These are phyloP conservation scores for Tamandua tetradactyla DNA, from an alignment of 2,797 vertebrate genomes.

Conservation along the genomic window DNA sequence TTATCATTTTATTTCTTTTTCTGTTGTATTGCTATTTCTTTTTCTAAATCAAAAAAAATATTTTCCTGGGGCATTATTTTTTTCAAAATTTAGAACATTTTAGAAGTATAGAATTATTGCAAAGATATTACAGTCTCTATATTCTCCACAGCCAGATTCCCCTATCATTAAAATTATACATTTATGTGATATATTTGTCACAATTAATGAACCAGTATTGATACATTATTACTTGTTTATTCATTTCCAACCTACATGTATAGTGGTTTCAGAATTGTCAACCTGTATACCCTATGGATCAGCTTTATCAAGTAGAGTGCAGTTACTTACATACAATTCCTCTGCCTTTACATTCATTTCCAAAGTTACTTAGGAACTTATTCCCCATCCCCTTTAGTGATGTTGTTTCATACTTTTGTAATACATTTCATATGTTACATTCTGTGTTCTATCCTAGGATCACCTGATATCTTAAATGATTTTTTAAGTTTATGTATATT, in stretches of 20 bases:
- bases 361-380: not conserved
- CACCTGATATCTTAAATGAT: not conserved
- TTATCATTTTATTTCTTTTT: too few species aligned
- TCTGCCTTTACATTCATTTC: not conserved
- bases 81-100: not conserved
- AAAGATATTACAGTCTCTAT: not conserved
- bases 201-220: not conserved
- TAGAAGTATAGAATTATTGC: constrained; percentile 10
- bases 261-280: too few species aligned
- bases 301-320: too few species aligned
- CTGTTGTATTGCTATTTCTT: too few species aligned
- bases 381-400: not conserved
- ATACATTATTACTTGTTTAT: not conserved
- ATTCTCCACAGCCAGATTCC: not conserved
- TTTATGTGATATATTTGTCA: not conserved
- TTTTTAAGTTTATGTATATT: not conserved
- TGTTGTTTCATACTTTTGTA: not conserved
- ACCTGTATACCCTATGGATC: too few species aligned
- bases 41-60: too few species aligned
- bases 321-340: too few species aligned
- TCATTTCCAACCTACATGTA: too few species aligned
- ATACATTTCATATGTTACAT: not conserved
- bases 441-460: not conserved
- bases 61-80: not conserved
- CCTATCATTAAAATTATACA: not conserved